These are phyloP conservation scores for Melanostoma scalare DNA, from an alignment of 2,888 invertebrate species.

Conservation along the genomic window DNA sequence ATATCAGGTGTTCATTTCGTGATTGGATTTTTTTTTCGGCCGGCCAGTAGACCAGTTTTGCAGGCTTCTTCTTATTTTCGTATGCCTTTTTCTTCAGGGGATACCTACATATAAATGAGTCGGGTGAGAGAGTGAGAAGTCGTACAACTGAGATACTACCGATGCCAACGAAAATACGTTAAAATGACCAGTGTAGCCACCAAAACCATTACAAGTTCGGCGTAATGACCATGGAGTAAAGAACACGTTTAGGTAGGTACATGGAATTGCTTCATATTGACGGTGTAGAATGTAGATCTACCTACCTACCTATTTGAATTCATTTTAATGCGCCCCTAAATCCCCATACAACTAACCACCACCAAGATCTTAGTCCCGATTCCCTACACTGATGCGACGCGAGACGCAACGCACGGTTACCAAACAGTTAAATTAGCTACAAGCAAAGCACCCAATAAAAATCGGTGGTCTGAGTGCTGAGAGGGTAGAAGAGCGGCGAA, in stretches of 20 bases:
- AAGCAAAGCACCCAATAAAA: conserved; percentile 57
- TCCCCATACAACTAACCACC: conserved; percentile 25
- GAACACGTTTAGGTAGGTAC: conserved; percentile 49
- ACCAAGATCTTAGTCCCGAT: conserved; percentile 3
- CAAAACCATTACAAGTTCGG: conserved; percentile 37
- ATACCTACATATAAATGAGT: neutral
- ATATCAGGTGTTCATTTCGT: conserved; percentile 73
- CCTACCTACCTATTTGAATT: conserved; percentile 34
- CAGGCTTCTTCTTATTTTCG: conserved; percentile 3
- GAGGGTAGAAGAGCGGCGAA: conserved; percentile 24
- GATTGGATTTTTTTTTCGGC: conserved; percentile 57
- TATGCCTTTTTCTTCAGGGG: neutral
- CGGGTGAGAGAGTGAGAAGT: conserved; percentile 37
- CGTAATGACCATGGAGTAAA: conserved; percentile 38
- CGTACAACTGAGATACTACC: conserved; percentile 39
- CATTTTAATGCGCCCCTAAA: conserved; percentile 45
- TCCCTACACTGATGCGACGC: neutral
- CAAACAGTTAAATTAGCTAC: conserved; percentile 62
- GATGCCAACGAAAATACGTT: conserved; percentile 14
- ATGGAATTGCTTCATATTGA: conserved; percentile 37
- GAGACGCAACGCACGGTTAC: conserved; percentile 4
- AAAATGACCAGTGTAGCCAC: conserved; percentile 19
- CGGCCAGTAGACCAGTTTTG: conserved; percentile 53
- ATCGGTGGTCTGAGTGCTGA: conserved; percentile 15
- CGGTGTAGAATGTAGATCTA: conserved; percentile 17